phyloP scores from a whole-genome alignment of 2,113 vertebrate species.

The Albula goreensis region DNA sequence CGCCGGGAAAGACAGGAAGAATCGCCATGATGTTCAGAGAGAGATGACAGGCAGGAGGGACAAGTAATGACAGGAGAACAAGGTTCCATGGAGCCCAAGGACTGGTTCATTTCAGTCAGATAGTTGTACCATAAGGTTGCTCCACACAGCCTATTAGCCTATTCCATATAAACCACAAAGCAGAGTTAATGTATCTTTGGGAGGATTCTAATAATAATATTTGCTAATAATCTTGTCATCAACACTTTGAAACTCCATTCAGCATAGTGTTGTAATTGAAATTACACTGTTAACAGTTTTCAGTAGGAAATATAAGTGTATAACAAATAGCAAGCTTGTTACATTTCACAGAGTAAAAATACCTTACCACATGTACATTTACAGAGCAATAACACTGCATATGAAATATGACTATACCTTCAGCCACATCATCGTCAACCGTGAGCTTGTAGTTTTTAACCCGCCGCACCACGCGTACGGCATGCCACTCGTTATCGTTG shows the following conservation, averaged over 20 bases:
- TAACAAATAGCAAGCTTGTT: background rate
- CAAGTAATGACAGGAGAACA: too few relatives aligned
- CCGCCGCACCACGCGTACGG: constrained; percentile 86
- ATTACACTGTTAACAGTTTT: too few relatives aligned
- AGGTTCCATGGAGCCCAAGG: too few relatives aligned
- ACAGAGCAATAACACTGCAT: background rate
- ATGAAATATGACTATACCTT: constrained; percentile 77
- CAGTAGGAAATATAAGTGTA: background rate
- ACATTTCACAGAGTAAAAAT: background rate
- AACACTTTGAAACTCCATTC: background rate
- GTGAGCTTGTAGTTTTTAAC: constrained; percentile 91
- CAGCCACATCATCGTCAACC: constrained; percentile 91
- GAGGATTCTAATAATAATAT: background rate
- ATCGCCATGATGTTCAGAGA: background rate
- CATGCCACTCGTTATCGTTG: constrained; percentile 97
- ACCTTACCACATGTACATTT: background rate
- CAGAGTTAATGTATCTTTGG: background rate
- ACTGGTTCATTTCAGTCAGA: too few relatives aligned
- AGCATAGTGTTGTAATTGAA: too few relatives aligned
- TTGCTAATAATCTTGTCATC: background rate
- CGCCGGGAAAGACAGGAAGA: background rate
- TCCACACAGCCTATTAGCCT: too few relatives aligned
- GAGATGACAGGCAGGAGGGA: background rate
- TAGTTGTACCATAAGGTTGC: too few relatives aligned
- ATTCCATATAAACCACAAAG: background rate